A percentile compares a stretch with the other conserved stretches of the same genome.
phyloP scores from a whole-genome alignment of 1,140 invertebrate species.

The Euschistus heros region DNA sequence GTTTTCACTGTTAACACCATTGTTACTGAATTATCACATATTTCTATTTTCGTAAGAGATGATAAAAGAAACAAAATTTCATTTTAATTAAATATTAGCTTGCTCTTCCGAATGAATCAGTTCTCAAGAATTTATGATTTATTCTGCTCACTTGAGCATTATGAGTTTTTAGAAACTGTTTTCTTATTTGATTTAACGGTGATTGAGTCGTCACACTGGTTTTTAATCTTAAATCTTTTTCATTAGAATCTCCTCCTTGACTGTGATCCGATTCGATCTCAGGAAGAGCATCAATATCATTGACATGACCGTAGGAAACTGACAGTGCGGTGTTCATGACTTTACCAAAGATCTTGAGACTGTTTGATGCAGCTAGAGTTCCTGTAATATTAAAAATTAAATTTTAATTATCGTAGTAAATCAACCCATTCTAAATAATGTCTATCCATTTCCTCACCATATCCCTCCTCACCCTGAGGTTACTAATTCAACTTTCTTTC shows the following conservation, averaged over 20 bases:
- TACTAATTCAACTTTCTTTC: no score
- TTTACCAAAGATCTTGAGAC: conserved; percentile 28
- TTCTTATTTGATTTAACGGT: neutral
- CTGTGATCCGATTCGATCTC: neutral
- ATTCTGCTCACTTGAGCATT: conserved; percentile 16
- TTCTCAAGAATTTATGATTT: conserved; percentile 19
- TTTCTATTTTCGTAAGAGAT: no score
- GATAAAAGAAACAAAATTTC: no score
- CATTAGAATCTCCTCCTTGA: neutral
- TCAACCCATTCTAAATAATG: no score
- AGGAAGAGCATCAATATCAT: conserved; percentile 7
- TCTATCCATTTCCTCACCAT: no score
- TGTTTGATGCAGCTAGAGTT: conserved; percentile 27
- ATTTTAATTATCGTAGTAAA: no score
- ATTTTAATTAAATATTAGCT: neutral
- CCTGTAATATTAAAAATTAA: conserved; percentile 9
- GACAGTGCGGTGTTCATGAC: conserved; percentile 27
- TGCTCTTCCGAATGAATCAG: neutral
- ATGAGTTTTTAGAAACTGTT: conserved; percentile 13
- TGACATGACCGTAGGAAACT: conserved; percentile 24
- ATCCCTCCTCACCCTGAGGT: no score
- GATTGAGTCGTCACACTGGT: neutral
- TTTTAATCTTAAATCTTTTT: neutral
- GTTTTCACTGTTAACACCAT: no score
- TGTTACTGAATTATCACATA: no score